Percentiles rank a stretch among this genome's conserved stretches.
phyloP scores from a whole-genome alignment of 2,113 vertebrate genomes.

The Periophthalmus modestus region DNA sequence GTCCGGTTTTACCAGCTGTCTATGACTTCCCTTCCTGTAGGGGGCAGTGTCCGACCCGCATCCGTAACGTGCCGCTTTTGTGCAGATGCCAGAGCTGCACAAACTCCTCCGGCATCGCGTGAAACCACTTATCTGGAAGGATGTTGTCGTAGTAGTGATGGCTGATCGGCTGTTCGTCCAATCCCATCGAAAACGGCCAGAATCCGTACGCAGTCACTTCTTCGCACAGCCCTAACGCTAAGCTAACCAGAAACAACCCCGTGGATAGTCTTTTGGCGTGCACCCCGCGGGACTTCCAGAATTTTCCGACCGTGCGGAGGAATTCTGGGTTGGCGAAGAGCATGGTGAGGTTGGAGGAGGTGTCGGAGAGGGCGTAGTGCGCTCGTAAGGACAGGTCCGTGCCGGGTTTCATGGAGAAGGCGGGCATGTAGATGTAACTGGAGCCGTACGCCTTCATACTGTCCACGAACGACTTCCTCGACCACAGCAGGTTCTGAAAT shows the following conservation, averaged over 20 bases:
- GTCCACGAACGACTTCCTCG: slow-evolving; percentile 90
- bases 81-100: slow-evolving; percentile 95
- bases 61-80: slow-evolving; percentile 85
- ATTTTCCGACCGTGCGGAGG: slow-evolving; percentile 86
- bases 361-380: slow-evolving; percentile 86
- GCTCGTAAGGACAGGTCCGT: slow-evolving; percentile 89
- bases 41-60: slow-evolving; percentile 84
- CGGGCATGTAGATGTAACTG: slow-evolving; percentile 96
- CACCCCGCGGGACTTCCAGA: slow-evolving; percentile 90
- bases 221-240: slow-evolving; percentile 91
- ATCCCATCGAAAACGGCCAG: slow-evolving; percentile 90
- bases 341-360: slow-evolving; percentile 86
- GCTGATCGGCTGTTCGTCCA: slow-evolving; percentile 84
- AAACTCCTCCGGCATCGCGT: slow-evolving; percentile 97
- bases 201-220: slow-evolving; percentile 94
- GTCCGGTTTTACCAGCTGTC: background rate
- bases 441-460: slow-evolving; percentile 89
- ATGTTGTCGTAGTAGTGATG: slow-evolving; percentile 98
- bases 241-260: slow-evolving; percentile 90
- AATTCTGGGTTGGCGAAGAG: slow-evolving; percentile 96
- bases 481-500: slow-evolving; percentile 95
- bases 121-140: slow-evolving; percentile 87
- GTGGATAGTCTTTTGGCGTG: slow-evolving; percentile 93
- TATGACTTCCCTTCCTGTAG: slow-evolving; percentile 40
- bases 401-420: slow-evolving; percentile 92